A percentile compares a stretch with the other conserved stretches of the same genome.
These are phyloP conservation scores for Lucilia cuprina DNA, from an alignment of 1,140 invertebrate species.

Conservation along the genomic window DNA sequence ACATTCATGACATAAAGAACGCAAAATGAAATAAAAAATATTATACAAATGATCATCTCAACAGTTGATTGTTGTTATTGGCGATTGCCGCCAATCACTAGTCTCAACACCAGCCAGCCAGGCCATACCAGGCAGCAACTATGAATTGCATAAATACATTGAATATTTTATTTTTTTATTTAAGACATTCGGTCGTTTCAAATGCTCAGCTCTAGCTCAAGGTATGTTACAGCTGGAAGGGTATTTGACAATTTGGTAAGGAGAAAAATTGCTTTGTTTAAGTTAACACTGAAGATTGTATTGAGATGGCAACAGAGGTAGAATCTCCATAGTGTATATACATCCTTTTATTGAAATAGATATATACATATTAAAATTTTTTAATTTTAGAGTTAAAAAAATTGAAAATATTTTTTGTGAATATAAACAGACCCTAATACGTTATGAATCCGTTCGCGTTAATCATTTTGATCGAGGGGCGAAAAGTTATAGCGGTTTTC, in stretches of 20 bases:
- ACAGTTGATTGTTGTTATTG: slow-evolving; percentile 12
- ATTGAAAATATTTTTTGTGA: too few relatives aligned
- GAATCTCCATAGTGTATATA: too few relatives aligned
- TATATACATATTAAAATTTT: too few relatives aligned
- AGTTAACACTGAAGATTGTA: too few relatives aligned
- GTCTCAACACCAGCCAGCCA: not conserved
- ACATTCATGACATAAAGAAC: slow-evolving; percentile 17
- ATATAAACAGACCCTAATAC: too few relatives aligned
- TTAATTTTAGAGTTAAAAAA: too few relatives aligned
- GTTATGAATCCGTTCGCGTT: too few relatives aligned
- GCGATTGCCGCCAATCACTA: slow-evolving; percentile 16
- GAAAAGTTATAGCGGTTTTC: too few relatives aligned
- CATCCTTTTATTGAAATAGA: too few relatives aligned
- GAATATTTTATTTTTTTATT: slow-evolving; percentile 3
- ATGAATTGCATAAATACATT: not conserved
- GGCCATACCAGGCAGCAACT: not conserved
- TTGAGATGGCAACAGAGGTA: too few relatives aligned
- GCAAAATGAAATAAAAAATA: not conserved
- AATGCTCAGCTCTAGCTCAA: not conserved
- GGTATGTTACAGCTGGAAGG: not conserved
- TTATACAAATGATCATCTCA: slow-evolving; percentile 15
- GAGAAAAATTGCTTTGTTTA: not conserved
- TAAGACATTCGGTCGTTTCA: not conserved
- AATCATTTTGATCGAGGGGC: too few relatives aligned
- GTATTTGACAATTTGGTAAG: not conserved